Percentiles rank a stretch among this genome's conserved stretches.
Conservation (phyloP, 2,113 vertebrate genomes). For the Sturnus vulgaris region DNA sequence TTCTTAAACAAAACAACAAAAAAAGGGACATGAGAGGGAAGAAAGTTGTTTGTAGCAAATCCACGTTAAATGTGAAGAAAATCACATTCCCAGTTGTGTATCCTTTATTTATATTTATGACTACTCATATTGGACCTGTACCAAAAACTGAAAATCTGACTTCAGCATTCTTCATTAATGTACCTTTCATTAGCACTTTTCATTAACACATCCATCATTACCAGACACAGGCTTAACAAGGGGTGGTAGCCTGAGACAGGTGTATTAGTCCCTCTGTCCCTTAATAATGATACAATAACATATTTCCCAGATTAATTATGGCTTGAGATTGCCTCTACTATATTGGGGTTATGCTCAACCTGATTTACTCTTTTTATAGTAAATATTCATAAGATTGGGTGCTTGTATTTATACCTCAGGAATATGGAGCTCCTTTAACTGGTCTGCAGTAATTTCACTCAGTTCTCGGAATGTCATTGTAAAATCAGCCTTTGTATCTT, state of each 20-base stretch:
- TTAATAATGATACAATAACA: not conserved
- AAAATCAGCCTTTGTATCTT: conserved; percentile 80
- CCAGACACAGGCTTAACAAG: not conserved
- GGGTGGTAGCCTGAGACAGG: not conserved
- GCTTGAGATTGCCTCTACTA: not conserved
- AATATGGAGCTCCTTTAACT: conserved; percentile 65
- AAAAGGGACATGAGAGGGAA: accelerated
- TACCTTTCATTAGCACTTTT: not conserved
- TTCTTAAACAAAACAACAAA: not conserved
- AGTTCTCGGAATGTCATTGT: conserved; percentile 82
- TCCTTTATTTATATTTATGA: not conserved
- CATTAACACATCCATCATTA: not conserved
- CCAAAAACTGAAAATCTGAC: not conserved
- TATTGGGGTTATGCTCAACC: not conserved
- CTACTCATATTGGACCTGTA: not conserved
- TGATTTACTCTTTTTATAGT: not conserved
- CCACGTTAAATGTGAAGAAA: not conserved
- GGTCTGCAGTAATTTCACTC: conserved; percentile 71
- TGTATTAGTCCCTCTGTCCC: not conserved
- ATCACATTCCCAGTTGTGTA: not conserved
- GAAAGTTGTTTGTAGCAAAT: not conserved
- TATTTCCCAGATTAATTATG: not conserved
- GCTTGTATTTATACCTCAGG: conserved; percentile 62
- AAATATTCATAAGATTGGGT: not conserved
- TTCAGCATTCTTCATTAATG: not conserved